These are phyloP conservation scores for Syrphus vitripennis DNA, from an alignment of 2,888 invertebrate genomes.

Conservation along the genomic window DNA sequence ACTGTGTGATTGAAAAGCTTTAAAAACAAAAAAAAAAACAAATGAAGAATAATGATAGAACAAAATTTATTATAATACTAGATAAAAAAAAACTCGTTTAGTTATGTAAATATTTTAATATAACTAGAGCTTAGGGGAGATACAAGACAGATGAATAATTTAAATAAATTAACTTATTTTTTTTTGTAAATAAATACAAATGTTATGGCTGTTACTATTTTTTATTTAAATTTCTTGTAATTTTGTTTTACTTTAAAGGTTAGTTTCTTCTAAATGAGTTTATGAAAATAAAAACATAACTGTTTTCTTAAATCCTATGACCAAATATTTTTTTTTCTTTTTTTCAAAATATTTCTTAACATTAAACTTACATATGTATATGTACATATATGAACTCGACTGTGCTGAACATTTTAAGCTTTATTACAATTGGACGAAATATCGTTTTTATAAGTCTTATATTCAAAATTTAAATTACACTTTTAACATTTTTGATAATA, in stretches of 20 bases:
- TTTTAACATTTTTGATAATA: too few relatives aligned
- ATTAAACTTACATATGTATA: too few relatives aligned
- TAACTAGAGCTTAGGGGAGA: constrained; percentile 4
- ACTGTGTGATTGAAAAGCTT: constrained; percentile 18
- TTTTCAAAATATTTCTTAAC: background rate
- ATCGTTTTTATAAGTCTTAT: too few relatives aligned
- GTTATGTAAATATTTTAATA: background rate
- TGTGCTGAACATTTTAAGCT: too few relatives aligned
- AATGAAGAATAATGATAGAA: background rate
- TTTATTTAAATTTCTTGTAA: background rate
- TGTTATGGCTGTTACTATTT: background rate
- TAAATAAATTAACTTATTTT: background rate
- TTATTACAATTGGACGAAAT: too few relatives aligned
- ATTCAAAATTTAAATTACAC: too few relatives aligned
- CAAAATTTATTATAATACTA: background rate
- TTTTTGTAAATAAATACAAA: background rate
- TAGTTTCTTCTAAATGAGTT: too few relatives aligned
- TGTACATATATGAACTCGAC: too few relatives aligned
- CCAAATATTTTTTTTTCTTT: background rate
- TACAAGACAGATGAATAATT: background rate
- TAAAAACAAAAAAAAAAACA: background rate
- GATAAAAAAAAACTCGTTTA: background rate
- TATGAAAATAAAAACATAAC: background rate
- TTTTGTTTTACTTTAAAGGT: background rate
- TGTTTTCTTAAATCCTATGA: background rate